A percentile compares a stretch with the other conserved stretches of the same genome.
phyloP scores from a whole-genome alignment of 2,113 vertebrate species.

The Rhynchopsitta pachyrhyncha region DNA sequence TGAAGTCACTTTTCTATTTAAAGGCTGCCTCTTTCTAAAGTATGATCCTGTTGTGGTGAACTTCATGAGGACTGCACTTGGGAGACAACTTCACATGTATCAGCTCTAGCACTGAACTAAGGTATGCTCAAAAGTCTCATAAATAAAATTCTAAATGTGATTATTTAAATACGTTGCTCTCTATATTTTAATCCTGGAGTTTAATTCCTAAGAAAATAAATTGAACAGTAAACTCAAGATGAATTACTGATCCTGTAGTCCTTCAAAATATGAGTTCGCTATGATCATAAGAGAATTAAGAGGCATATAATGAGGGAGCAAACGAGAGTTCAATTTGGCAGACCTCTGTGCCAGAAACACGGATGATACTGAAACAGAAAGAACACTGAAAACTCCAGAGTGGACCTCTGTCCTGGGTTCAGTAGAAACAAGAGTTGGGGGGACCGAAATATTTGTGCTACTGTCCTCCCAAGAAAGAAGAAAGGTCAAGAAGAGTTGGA shows the following conservation, averaged over 20 bases:
- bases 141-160: background rate
- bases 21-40: background rate
- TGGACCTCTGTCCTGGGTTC: background rate
- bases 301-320: background rate
- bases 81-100: background rate
- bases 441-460: background rate
- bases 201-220: background rate
- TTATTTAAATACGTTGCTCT: background rate
- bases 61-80: background rate
- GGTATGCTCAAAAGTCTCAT: background rate
- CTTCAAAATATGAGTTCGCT: background rate
- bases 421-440: background rate
- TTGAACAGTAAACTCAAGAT: background rate
- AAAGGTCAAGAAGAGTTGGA: background rate
- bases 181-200: background rate
- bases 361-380: background rate
- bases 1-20: slow-evolving; percentile 23
- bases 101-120: background rate
- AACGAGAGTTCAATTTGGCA: background rate
- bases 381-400: background rate
- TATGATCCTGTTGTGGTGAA: background rate
- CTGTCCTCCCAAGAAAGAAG: background rate
- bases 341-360: background rate
- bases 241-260: background rate
- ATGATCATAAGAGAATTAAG: background rate